Evolutionary conservation across 2,797 vertebrate genomes (phyloP), one percentile per base, ranked within the genome.

Genomic region (Menidia menidia): DNA sequence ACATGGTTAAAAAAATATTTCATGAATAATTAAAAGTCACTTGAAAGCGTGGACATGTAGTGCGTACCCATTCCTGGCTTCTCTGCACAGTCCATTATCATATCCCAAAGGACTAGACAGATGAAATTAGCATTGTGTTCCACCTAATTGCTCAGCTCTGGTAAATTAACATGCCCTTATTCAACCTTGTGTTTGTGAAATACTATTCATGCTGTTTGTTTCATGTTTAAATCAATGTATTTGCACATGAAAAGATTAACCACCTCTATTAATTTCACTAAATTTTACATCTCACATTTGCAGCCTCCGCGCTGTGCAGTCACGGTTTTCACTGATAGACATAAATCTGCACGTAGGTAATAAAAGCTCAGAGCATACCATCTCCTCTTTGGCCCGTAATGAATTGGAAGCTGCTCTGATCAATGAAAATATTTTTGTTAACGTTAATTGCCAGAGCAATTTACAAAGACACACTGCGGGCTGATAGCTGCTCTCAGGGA

Each of bases 91-190:
- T 73, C 55, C 82, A 91, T 92, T 90, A 91, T 78, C 87, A 87
- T 87, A 78, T 91, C 90, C 91, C 91, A 67, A 32, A 83, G 87
- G 92, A 90, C 62, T 8, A 11, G 43, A 62, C 78, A 88, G 88
- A 91, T 89, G 82, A 83, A 93, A 90, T 89, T 91, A 87, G 77
- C 71, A 65, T 73, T 78, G 73, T 91, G 89, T 92, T 92, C 87
- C 87, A 89, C 77, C 89, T 94, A 94, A 94, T 94, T 93, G 93
- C 91, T 88, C 83, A 47, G 87, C 67, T 81, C 89, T 82, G 81
- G 84, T 85, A 92, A 92, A 94, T 92, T 84, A 92, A 80, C 78
- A 15, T 76, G 86, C 86, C 90, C 91, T 86, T 88, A 81, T 82
- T 87, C 88, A 91, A 91, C 92, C 90, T 84, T 68, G 74, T 88